Evolutionary conservation across 2,888 invertebrate species (phyloP).

Genomic region (Mechanitis mazaeus): DNA sequence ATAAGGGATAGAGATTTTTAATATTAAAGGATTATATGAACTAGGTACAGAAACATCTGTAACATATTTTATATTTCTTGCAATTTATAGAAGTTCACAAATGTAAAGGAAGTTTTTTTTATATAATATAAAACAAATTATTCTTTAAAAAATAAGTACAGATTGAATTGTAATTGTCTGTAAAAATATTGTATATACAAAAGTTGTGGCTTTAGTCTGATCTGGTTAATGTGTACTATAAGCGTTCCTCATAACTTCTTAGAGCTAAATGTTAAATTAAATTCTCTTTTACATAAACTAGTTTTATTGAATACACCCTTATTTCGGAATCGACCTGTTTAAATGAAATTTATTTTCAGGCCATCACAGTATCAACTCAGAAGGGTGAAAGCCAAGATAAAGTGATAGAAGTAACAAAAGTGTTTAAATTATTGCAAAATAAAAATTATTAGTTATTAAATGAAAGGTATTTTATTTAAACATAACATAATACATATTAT

Average conservation of each 20-base stretch:
- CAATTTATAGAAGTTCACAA: constrained; percentile 8
- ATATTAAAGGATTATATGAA: not conserved
- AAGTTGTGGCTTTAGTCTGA: constrained; percentile 54
- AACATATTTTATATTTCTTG: not conserved
- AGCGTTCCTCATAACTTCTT: constrained; percentile 60
- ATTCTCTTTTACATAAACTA: constrained; percentile 55
- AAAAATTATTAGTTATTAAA: constrained; percentile 69
- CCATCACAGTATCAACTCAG: constrained; percentile 55
- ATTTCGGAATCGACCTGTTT: constrained; percentile 3
- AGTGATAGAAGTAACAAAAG: constrained; percentile 68
- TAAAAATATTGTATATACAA: constrained; percentile 61
- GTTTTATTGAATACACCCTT: constrained; percentile 40
- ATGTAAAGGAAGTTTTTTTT: constrained; percentile 14
- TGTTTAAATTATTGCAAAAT: constrained; percentile 74
- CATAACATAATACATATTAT: constrained; percentile 22
- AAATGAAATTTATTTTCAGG: constrained; percentile 66
- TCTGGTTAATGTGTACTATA: constrained; percentile 59
- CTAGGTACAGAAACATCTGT: not conserved
- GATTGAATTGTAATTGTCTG: constrained; percentile 36
- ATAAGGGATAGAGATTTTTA: not conserved
- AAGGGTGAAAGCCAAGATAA: constrained; percentile 65
- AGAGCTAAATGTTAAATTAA: constrained; percentile 61
- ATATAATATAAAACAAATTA: constrained; percentile 13
- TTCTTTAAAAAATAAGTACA: constrained; percentile 25
- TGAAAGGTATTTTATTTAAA: constrained; percentile 55